Evolutionary conservation across 2,113 vertebrate genomes (phyloP), one percentile per base, ranked within the genome.

Genomic region (Perca flavescens): DNA sequence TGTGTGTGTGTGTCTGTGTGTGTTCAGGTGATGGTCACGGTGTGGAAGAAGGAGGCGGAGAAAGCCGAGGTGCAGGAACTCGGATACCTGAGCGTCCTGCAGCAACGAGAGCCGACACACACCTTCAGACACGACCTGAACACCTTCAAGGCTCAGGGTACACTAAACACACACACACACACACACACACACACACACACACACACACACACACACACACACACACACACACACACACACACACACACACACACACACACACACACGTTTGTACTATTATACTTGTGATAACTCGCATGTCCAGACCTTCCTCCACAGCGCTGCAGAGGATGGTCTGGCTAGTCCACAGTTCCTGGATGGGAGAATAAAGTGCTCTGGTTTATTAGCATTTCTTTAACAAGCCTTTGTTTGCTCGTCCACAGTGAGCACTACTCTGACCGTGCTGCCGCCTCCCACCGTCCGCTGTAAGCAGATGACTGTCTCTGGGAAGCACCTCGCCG

Each of bases 71-170:
- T 97, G 46, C 95, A 94, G 94, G 96, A 97, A 0, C 94, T 96
- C 0, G 97, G 96, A 14, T 97, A 97, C 92, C 94, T 97, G 54
- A 94, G 95, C 21, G 92, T 98, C 79, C 93, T 98, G 69, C 97
- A 97, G 92, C 96, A 96, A 1, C 93, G 96, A 53, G 95, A 95
- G 19, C 97, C 97, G 0, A 95, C 95, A 2, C 96, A 96, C 75
- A 96, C 96, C 63, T 98, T 98, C 93, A 94, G 94, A 60, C 96
- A 96, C 7, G 96, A 98, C 89, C 96, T 97, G 76, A 97, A 95
- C 9, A 96, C 96, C 63, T 98, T 98, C 94, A 98, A 98, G 84
- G 97, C 97, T 10, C 97, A 98, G 91, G 97, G 97, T 98, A 83
- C 1, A 4, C 43, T 22, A 75, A 31, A 71, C 60, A 71, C 61